Evolutionary conservation across 2,113 vertebrate genomes (phyloP).

Genomic region (Planiliza haematocheilus): DNA sequence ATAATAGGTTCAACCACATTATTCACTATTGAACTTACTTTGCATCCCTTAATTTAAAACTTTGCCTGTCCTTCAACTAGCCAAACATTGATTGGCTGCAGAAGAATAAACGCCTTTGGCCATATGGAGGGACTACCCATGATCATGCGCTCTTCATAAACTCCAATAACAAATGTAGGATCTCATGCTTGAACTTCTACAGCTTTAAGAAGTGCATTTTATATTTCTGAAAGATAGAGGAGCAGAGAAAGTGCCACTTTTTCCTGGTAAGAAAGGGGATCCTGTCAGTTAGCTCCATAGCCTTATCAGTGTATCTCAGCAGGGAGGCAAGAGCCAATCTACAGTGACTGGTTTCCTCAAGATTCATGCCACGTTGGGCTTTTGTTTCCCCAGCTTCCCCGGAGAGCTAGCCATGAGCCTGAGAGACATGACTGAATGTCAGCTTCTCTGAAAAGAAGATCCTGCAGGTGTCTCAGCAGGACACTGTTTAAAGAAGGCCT

Average conservation of each 20-base stretch:
- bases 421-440: conserved; percentile 62
- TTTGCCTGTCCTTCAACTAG: too few relatives aligned
- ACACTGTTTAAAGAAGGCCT: conserved; percentile 46
- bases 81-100: too few relatives aligned
- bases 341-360: conserved; percentile 51
- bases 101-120: too few relatives aligned
- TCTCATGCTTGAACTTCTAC: neutral
- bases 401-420: conserved; percentile 61
- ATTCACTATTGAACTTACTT: too few relatives aligned
- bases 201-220: neutral
- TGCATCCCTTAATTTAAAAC: too few relatives aligned
- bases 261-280: conserved; percentile 18
- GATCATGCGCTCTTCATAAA: too few relatives aligned
- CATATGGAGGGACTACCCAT: too few relatives aligned
- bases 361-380: conserved; percentile 46
- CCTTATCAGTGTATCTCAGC: conserved; percentile 64
- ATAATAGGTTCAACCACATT: too few relatives aligned
- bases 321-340: conserved; percentile 52
- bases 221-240: neutral
- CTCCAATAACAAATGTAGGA: too few relatives aligned
- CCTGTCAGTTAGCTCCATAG: conserved; percentile 47
- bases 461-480: conserved; percentile 57
- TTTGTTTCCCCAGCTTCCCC: conserved; percentile 58
- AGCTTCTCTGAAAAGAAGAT: conserved; percentile 51
- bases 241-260: conserved; percentile 12